These are phyloP conservation scores for Leucophora obtusa DNA, from an alignment of 2,888 invertebrate genomes.

Conservation along the genomic window DNA sequence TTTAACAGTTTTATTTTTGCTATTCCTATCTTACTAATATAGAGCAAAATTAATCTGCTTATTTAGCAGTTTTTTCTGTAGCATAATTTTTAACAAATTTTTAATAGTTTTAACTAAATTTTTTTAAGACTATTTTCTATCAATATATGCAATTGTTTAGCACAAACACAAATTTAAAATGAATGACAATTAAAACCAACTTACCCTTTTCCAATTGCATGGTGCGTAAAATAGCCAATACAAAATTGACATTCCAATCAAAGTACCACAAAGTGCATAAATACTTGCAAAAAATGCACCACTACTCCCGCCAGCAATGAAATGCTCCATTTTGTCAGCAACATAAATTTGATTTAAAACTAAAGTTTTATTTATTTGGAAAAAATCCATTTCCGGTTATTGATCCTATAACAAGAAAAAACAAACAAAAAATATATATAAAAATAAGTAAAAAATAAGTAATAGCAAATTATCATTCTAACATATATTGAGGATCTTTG, in stretches of 20 bases:
- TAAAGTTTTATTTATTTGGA: conserved; percentile 1
- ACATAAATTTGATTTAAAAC: conserved; percentile 11
- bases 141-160: no score
- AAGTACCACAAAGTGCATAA: background rate
- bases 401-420: conserved; percentile 2
- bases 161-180: no score
- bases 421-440: background rate
- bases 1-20: no score
- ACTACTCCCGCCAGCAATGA: background rate
- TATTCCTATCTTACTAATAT: no score
- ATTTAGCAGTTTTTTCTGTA: no score
- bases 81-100: no score
- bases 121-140: no score
- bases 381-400: conserved; percentile 9
- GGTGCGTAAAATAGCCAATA: conserved; percentile 72
- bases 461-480: background rate
- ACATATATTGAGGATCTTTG: background rate
- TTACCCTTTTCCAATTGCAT: conserved; percentile 71
- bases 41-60: no score
- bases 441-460: no score
- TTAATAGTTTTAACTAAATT: no score
- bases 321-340: background rate
- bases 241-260: conserved; percentile 29
- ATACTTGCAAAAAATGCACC: background rate
- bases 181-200: conserved; percentile 24